Evolutionary conservation across 2,113 vertebrate genomes (phyloP).

Genomic region (Sturnus vulgaris): DNA sequence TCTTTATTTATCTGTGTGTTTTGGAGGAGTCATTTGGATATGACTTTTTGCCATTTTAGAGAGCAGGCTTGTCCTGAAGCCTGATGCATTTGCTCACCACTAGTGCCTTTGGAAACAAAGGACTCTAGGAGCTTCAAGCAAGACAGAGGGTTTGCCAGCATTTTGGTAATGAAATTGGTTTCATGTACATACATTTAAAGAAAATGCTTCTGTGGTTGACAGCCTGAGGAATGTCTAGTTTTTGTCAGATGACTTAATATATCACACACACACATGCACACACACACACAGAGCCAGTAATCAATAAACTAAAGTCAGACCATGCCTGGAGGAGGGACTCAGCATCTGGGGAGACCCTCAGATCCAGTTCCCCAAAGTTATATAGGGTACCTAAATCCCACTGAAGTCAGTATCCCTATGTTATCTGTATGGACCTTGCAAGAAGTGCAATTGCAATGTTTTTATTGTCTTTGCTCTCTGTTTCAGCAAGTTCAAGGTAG

Average conservation of each 20-base stretch:
- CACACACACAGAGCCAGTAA: background rate
- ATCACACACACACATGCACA: too few species aligned
- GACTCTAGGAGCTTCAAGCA: background rate
- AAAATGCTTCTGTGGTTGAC: background rate
- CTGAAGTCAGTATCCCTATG: background rate
- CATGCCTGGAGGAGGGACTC: background rate
- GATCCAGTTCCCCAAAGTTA: background rate
- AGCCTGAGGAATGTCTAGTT: background rate
- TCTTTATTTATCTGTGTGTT: background rate
- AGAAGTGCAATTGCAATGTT: background rate
- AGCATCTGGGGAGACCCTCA: background rate
- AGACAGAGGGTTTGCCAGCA: background rate
- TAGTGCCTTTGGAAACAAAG: background rate
- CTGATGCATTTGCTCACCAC: background rate
- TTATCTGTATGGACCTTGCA: accelerated
- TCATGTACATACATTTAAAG: background rate
- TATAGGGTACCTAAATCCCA: background rate
- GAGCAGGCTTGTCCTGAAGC: background rate
- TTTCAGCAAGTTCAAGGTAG: background rate
- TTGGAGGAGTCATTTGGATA: background rate
- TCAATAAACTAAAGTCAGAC: background rate
- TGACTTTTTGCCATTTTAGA: background rate
- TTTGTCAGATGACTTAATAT: background rate
- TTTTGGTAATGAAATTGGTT: background rate
- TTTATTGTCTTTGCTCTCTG: background rate